Evolutionary conservation across 2,113 vertebrate species (phyloP), one percentile per base, ranked within the genome.

Genomic region (Myotis davidii): DNA sequence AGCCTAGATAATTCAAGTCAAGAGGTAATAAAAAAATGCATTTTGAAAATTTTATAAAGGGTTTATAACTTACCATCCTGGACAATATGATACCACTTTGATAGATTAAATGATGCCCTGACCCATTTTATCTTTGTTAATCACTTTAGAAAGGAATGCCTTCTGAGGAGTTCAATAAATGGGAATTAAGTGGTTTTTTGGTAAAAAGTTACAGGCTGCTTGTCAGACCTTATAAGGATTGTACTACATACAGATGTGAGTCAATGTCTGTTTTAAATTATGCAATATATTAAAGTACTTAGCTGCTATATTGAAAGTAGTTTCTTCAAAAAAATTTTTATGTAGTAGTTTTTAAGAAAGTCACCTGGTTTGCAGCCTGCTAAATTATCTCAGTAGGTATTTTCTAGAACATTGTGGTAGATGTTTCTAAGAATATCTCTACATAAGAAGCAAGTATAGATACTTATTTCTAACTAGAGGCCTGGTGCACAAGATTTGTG

Each of bases 111-210:
- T 74, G n/a, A 48, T 13, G 6, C 21, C 29, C 37, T 67, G 9
- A 59, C 32, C 20, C 73, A 74, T 74, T 32, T 92, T 54, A 1
- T 76, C 29, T 74, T 90, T 13, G 9, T 76, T 91, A 81, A 3
- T 65, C 5, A 17, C 34, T 87, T 88, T 89, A 85, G 74, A 85
- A 94, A 74, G 18, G 27, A 34, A 37, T 87, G 8, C 20, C n/a
- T 32, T 74, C 52, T 23, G 23, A 67, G 37, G 9, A 90, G 27
- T 91, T 91, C 21, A 88, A 6, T 79, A 92, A 77, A 29, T 73
- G 21, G 32, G 25, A 86, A 45, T 86, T 90, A 65, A 83, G n/a
- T 78, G 45, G 61, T 87, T 77, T 95, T 83, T 64, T 87, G 29
- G n/a, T 89, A 54, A 89, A 61, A 84, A 61, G 8, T 78, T 87